Evolutionary conservation across 2,888 invertebrate genomes (phyloP).

Genomic region (Subacronicta megacephala): DNA sequence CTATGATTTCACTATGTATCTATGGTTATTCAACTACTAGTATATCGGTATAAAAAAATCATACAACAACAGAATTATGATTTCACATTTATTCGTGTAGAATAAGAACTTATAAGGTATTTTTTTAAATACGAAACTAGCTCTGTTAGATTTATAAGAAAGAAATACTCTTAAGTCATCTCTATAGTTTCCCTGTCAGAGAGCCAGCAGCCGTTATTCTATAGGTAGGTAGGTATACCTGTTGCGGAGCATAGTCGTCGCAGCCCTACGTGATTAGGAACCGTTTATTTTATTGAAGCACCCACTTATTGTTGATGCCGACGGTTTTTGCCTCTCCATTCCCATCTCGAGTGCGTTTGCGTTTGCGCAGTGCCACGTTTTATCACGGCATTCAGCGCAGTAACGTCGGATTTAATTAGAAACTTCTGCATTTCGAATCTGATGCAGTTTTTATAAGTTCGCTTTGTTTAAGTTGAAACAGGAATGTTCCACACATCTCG

Average conservation of each 20-base stretch:
- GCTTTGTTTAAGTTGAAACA: conserved; percentile 27
- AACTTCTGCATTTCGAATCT: conserved; percentile 60
- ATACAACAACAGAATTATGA: no score
- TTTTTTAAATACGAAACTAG: no score
- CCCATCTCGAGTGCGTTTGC: conserved; percentile 65
- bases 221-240: conserved; percentile 48
- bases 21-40: no score
- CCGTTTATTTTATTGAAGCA: conserved; percentile 81
- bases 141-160: background rate
- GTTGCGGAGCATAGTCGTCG: conserved; percentile 57
- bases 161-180: conserved; percentile 19
- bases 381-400: conserved; percentile 65
- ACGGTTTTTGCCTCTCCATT: conserved; percentile 69
- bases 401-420: conserved; percentile 72
- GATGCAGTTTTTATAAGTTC: conserved; percentile 46
- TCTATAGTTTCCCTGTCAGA: conserved; percentile 47
- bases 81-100: no score
- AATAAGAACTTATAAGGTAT: no score
- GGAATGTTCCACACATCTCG: conserved; percentile 29
- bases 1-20: no score
- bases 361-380: conserved; percentile 66
- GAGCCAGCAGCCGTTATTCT: conserved; percentile 48
- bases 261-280: conserved; percentile 70
- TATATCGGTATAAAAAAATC: no score
- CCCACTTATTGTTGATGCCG: conserved; percentile 72